Evolutionary conservation across 2,888 invertebrate genomes (phyloP).

Genomic region (Drosophila infuscata): DNA sequence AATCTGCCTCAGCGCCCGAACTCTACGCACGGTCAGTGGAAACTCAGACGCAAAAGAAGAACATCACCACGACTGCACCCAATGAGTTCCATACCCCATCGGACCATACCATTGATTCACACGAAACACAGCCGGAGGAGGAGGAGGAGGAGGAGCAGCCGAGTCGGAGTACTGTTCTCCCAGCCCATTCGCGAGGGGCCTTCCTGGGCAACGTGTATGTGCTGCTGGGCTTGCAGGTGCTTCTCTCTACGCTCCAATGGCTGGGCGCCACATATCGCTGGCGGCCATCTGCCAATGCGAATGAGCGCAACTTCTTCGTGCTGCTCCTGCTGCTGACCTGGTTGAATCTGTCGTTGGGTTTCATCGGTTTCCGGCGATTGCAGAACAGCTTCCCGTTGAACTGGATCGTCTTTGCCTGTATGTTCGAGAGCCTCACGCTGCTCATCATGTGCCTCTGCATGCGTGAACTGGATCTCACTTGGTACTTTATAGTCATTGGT

Average conservation of each 20-base stretch:
- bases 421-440: conserved; percentile 61
- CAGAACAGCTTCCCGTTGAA: conserved; percentile 57
- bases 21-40: conserved; percentile 28
- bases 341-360: conserved; percentile 47
- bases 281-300: conserved; percentile 20
- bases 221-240: conserved; percentile 41
- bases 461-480: conserved; percentile 46
- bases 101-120: not conserved
- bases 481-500: conserved; percentile 39
- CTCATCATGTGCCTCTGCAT: conserved; percentile 42
- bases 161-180: too few relatives aligned
- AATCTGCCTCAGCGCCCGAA: conserved; percentile 46
- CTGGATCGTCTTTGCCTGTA: conserved; percentile 61
- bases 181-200: conserved; percentile 5
- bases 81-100: not conserved
- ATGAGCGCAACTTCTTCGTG: conserved; percentile 41
- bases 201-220: conserved; percentile 49
- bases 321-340: conserved; percentile 55
- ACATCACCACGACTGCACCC: not conserved
- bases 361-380: conserved; percentile 59
- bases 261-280: conserved; percentile 50
- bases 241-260: conserved; percentile 51
- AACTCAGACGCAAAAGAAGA: not conserved
- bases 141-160: not conserved
- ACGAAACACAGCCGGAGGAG: not conserved